Evolutionary conservation across 1,140 invertebrate species (phyloP), one percentile per base, ranked within the genome.

Genomic region (Penaeus vannamei): DNA sequence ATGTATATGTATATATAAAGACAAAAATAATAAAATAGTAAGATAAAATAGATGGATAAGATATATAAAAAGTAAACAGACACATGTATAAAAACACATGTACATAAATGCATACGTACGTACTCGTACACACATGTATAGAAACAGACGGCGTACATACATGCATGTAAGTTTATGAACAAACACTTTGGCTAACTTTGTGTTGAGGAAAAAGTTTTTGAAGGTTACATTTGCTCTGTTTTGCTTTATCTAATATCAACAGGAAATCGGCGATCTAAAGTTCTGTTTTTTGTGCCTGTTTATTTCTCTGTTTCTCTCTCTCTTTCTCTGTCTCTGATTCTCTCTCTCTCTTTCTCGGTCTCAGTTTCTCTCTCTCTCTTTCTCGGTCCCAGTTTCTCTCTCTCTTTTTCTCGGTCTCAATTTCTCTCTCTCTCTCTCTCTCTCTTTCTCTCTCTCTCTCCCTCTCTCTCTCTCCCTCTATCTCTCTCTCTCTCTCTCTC

Each of bases 281-380:
- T 12, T 23, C 8, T 20, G 8, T 5, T 79, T 26, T 3, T 20
- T 26, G 1, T 77, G 29, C 29, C 72, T 79, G 23, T 79, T 32
- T 79, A 19, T 79, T 79, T 79, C 19, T 79, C 76, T 79, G 32
- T 79, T n/a, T 79, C 19, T 79, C 29, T 79, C 76, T 79, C 72
- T 77, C 72, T 77, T n/a, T 77, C 72, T 77, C 72, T 77, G 23
- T 77, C 72, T 77, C 72, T 77, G 23, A 26, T n/a, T 77, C 72
- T 77, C 72, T 77, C 72, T 77, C 72, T 77, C 72, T 76, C 72
- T 76, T 20, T 76, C 72, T 76, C 72, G 5, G 5, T 76, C 72
- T 76, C n/a, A n/a, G n/a, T n/a, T 20, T 76, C 72, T 76, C 72
- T 76, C 72, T 36, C 36, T 36, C 36, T 36, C 36, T 36, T 5